Evolutionary conservation across 2,797 vertebrate species (phyloP).

Genomic region (Cirrhinus molitorella): DNA sequence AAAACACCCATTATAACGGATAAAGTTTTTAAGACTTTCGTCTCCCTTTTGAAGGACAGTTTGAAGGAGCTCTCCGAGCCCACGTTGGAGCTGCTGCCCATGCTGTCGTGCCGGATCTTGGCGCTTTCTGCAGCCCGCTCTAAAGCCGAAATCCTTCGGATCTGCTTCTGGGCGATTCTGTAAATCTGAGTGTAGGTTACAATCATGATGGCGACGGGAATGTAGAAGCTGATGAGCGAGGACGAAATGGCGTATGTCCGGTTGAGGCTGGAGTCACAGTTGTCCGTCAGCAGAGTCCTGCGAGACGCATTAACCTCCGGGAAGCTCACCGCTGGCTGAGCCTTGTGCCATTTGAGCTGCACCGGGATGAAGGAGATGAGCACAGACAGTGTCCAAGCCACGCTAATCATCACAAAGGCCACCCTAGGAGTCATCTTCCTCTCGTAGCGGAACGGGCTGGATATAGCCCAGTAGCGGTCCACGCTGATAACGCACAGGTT

Average conservation of each 20-base stretch:
- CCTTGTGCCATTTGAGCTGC: constrained; percentile 99
- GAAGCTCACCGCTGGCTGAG: constrained; percentile 70
- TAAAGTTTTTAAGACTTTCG: constrained; percentile 96
- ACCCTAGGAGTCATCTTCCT: constrained; percentile 98
- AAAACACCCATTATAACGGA: constrained; percentile 99
- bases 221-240: constrained; percentile 98
- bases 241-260: constrained; percentile 99
- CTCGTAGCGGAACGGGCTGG: constrained; percentile 96
- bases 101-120: constrained; percentile 91
- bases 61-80: constrained; percentile 96
- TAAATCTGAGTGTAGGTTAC: constrained; percentile 99
- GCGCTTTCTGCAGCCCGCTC: constrained; percentile 96
- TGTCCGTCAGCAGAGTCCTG: constrained; percentile 74
- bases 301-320: constrained; percentile 83
- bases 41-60: constrained; percentile 96
- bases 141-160: constrained; percentile 92
- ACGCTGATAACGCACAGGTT: constrained; percentile 97
- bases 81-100: constrained; percentile 83
- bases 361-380: constrained; percentile 98
- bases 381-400: constrained; percentile 94
- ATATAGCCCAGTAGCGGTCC: constrained; percentile 99
- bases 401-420: constrained; percentile 93
- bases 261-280: constrained; percentile 96
- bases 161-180: constrained; percentile 96
- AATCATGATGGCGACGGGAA: constrained; percentile 97